Percentiles rank a stretch among this genome's conserved stretches.
phyloP scores from a whole-genome alignment of 2,888 invertebrate species.

The Miltochrista miniata region DNA sequence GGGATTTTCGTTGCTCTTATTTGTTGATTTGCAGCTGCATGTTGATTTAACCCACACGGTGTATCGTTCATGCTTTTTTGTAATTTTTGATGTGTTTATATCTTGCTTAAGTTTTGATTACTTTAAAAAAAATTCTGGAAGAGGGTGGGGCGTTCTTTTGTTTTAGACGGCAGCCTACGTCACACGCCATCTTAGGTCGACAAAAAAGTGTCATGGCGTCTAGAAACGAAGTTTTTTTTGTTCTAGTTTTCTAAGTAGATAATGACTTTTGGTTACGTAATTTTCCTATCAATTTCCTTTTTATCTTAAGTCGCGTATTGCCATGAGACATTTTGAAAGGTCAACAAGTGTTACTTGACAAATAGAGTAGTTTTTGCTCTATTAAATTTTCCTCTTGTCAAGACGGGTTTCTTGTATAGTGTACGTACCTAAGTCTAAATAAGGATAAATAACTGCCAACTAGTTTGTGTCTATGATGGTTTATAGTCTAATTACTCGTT shows the following conservation, averaged over 20 bases:
- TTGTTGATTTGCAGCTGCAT: slow-evolving; percentile 53
- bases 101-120: slow-evolving; percentile 20
- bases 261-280: slow-evolving; percentile 10
- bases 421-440: slow-evolving; percentile 7
- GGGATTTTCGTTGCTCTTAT: slow-evolving; percentile 53
- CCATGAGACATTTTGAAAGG: background rate
- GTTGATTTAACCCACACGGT: slow-evolving; percentile 21
- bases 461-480: slow-evolving; percentile 3
- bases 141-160: slow-evolving; percentile 81
- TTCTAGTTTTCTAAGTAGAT: slow-evolving; percentile 43
- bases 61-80: slow-evolving; percentile 37
- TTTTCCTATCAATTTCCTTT: background rate
- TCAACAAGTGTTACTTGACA: slow-evolving; percentile 2
- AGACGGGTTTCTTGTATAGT: slow-evolving; percentile 3
- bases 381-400: slow-evolving; percentile 4
- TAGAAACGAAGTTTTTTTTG: slow-evolving; percentile 49
- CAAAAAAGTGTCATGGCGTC: slow-evolving; percentile 82
- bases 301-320: no score
- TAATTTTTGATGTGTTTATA: slow-evolving; percentile 37
- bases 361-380: slow-evolving; percentile 2
- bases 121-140: slow-evolving; percentile 31
- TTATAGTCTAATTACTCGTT: background rate
- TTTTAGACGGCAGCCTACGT: slow-evolving; percentile 67
- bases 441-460: slow-evolving; percentile 9
- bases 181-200: slow-evolving; percentile 79